A percentile compares a stretch with the other conserved stretches of the same genome.
Conservation (phyloP, 2,113 vertebrate species). For the Lynx canadensis region DNA sequence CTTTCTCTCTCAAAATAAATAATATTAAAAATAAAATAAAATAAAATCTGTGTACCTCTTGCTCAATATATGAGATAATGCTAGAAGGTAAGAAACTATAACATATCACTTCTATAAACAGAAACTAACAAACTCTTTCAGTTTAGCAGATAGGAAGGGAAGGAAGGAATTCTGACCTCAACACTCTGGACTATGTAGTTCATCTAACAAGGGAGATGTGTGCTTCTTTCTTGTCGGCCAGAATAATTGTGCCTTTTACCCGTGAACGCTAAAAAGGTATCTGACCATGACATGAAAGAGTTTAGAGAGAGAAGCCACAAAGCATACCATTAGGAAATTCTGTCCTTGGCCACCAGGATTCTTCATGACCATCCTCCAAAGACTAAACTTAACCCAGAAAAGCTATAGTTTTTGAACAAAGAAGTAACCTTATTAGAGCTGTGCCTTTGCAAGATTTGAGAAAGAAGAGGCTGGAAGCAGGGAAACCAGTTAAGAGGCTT, state of each 20-base stretch:
- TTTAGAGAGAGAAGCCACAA: neutral
- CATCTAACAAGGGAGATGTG: neutral
- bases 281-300: neutral
- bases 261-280: neutral
- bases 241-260: neutral
- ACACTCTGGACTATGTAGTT: neutral
- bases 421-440: neutral
- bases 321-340: constrained; percentile 7
- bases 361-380: constrained; percentile 20
- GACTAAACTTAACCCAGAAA: constrained; percentile 40
- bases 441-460: neutral
- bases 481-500: neutral
- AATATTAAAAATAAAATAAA: too few species aligned
- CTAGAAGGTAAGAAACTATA: constrained; percentile 20
- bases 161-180: neutral
- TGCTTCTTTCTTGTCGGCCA: neutral
- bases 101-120: neutral
- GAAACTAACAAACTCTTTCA: constrained; percentile 2
- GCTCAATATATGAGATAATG: neutral
- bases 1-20: too few species aligned
- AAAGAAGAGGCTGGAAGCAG: neutral
- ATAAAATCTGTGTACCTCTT: neutral
- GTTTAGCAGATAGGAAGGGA: neutral
- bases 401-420: neutral
- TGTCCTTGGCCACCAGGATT: neutral